A percentile compares a stretch with the other conserved stretches of the same genome.
Conservation (phyloP, 2,797 vertebrate species). For the Lutjanus campechanus region DNA sequence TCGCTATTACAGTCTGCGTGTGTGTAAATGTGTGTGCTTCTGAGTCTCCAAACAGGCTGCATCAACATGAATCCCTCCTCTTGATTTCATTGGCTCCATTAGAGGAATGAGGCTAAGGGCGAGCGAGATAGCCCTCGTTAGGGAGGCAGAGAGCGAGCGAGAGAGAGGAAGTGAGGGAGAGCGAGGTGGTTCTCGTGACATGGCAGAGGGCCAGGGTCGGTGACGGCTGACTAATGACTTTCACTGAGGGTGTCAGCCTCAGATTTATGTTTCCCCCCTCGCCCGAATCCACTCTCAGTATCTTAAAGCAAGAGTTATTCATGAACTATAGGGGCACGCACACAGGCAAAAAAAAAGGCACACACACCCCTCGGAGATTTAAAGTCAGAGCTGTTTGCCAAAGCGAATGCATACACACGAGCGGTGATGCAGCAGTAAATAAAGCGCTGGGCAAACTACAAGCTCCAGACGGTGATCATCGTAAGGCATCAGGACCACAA, state of each 20-base stretch:
- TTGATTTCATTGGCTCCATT: slow-evolving; percentile 79
- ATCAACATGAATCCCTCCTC: slow-evolving; percentile 67
- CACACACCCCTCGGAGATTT: slow-evolving; percentile 44
- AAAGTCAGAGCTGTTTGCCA: slow-evolving; percentile 44
- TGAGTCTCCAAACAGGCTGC: slow-evolving; percentile 42
- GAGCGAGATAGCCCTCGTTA: slow-evolving; percentile 52
- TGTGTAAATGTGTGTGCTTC: background rate
- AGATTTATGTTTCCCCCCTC: slow-evolving; percentile 78
- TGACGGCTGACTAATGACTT: slow-evolving; percentile 85
- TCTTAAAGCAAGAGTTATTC: slow-evolving; percentile 83
- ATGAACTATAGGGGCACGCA: slow-evolving; percentile 63
- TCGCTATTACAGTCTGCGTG: slow-evolving; percentile 14
- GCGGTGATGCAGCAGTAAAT: slow-evolving; percentile 67
- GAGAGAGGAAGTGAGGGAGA: slow-evolving; percentile 1
- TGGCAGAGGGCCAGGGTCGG: slow-evolving; percentile 74
- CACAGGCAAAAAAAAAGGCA: slow-evolving; percentile 11
- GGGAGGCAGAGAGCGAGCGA: slow-evolving; percentile 16
- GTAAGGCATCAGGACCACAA: slow-evolving; percentile 55
- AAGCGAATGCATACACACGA: slow-evolving; percentile 31
- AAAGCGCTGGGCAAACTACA: slow-evolving; percentile 42
- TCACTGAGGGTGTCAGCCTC: slow-evolving; percentile 79
- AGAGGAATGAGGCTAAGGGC: slow-evolving; percentile 74
- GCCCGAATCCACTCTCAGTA: slow-evolving; percentile 75
- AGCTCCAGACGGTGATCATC: slow-evolving; percentile 56
- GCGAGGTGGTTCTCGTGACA: slow-evolving; percentile 52